Evolutionary conservation across 2,797 vertebrate species (phyloP).

Genomic region (Pipistrellus pipistrellus): DNA sequence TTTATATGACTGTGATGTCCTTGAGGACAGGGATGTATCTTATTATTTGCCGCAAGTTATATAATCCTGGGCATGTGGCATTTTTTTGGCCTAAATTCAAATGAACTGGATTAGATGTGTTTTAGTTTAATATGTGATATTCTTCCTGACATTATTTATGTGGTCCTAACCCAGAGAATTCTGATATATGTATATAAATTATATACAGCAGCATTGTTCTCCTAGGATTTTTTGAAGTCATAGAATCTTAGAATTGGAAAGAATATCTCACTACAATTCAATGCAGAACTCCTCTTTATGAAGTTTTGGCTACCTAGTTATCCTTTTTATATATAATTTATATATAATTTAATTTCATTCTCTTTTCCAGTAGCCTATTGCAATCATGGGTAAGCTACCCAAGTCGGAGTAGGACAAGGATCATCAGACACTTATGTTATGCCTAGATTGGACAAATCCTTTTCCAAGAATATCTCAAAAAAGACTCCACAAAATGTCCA

Average conservation of each 20-base stretch:
- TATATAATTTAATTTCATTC: background rate
- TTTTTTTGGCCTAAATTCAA: background rate
- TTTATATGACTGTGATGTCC: background rate
- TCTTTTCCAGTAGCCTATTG: background rate
- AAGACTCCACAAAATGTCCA: background rate
- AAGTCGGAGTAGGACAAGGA: background rate
- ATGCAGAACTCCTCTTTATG: background rate
- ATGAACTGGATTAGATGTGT: background rate
- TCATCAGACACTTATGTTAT: background rate
- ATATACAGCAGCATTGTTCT: background rate
- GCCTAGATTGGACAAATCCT: background rate
- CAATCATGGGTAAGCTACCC: background rate
- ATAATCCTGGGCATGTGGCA: background rate
- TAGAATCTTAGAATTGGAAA: conserved; percentile 12
- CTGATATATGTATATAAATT: background rate
- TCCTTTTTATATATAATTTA: background rate
- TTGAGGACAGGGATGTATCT: background rate
- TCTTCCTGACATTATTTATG: background rate
- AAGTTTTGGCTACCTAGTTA: background rate
- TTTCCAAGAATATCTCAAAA: background rate
- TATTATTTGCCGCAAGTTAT: conserved; percentile 9
- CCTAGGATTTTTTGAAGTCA: background rate
- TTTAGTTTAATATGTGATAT: background rate
- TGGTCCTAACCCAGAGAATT: background rate
- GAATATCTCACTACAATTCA: background rate